Evolutionary conservation across 2,888 invertebrate genomes (phyloP).

Genomic region (Trichogramma evanescens): DNA sequence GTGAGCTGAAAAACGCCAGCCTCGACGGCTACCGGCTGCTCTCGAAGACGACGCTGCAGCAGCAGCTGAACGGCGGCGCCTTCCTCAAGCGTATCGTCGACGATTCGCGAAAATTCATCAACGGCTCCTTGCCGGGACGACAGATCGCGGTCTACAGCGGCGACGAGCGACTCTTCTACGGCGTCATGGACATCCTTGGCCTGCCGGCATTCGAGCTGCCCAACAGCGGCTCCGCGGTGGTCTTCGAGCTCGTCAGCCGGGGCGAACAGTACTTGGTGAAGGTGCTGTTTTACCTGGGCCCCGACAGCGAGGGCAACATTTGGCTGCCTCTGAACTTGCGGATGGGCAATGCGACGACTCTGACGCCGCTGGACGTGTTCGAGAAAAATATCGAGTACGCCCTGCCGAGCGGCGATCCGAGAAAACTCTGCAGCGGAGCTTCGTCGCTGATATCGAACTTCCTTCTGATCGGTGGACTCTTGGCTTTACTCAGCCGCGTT

Average conservation of each 20-base stretch:
- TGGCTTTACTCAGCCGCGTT: too few species aligned
- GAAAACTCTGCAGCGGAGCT: too few species aligned
- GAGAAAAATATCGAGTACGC: too few species aligned
- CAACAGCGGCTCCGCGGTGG: conserved; percentile 30
- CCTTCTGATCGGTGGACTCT: too few species aligned
- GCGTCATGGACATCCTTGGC: conserved; percentile 31
- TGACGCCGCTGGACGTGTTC: too few species aligned
- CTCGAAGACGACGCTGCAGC: conserved; percentile 48
- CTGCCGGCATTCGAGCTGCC: conserved; percentile 29
- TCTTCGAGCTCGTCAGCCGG: conserved; percentile 36
- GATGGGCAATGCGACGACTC: too few species aligned
- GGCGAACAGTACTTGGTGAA: conserved; percentile 44
- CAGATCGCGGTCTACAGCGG: conserved; percentile 37
- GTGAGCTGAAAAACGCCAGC: conserved; percentile 50
- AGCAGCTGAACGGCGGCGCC: conserved; percentile 52
- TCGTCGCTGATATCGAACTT: too few species aligned
- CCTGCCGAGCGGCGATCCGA: too few species aligned
- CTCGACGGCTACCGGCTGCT: conserved; percentile 52
- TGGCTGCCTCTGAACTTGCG: too few species aligned
- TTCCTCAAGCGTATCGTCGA: conserved; percentile 31
- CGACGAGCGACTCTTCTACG: conserved; percentile 34
- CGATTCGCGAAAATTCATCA: conserved; percentile 25
- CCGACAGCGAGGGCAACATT: too few species aligned
- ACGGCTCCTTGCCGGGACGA: neutral
- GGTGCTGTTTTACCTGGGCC: neutral